A percentile compares a stretch with the other conserved stretches of the same genome.
These are phyloP conservation scores for Phaonia tiefii DNA, from an alignment of 2,888 invertebrate species.

Conservation along the genomic window DNA sequence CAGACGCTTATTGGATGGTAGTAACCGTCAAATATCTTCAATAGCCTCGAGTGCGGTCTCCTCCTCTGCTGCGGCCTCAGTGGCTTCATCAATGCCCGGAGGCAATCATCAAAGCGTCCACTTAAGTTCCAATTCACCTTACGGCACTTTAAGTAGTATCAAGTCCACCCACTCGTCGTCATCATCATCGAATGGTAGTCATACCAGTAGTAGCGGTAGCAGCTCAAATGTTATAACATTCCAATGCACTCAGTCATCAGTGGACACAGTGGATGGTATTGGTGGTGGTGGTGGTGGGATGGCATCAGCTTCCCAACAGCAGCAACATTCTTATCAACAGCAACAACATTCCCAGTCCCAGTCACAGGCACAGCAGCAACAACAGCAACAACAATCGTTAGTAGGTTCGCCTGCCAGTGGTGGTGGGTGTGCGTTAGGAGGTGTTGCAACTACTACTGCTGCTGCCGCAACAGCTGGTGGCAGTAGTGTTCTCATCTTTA, in stretches of 20 bases:
- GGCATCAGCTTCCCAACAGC: conserved; percentile 36
- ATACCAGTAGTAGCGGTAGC: conserved; percentile 76
- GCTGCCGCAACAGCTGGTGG: conserved; percentile 49
- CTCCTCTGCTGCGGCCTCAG: conserved; percentile 68
- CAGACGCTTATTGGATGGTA: conserved; percentile 80
- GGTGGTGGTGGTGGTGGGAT: conserved; percentile 18
- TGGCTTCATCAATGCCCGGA: conserved; percentile 49
- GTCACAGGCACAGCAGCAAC: conserved; percentile 54
- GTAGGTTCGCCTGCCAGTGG: conserved; percentile 63
- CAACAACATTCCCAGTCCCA: too few species aligned
- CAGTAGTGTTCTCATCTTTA: conserved; percentile 64
- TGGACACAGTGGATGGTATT: conserved; percentile 70
- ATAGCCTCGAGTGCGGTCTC: conserved; percentile 73
- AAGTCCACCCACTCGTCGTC: conserved; percentile 77
- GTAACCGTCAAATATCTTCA: conserved; percentile 76
- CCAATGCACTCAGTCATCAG: conserved; percentile 73
- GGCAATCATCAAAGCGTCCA: conserved; percentile 44
- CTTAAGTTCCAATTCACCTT: conserved; percentile 71
- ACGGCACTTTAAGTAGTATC: conserved; percentile 78
- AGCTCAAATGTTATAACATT: conserved; percentile 77
- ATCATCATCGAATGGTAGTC: conserved; percentile 77
- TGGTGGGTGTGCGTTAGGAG: conserved; percentile 51
- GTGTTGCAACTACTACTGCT: conserved; percentile 33
- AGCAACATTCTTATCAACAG: conserved; percentile 22
- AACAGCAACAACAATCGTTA: conserved; percentile 66